These are phyloP conservation scores for Alectura lathami DNA, from an alignment of 2,113 vertebrate genomes.

Conservation along the genomic window DNA sequence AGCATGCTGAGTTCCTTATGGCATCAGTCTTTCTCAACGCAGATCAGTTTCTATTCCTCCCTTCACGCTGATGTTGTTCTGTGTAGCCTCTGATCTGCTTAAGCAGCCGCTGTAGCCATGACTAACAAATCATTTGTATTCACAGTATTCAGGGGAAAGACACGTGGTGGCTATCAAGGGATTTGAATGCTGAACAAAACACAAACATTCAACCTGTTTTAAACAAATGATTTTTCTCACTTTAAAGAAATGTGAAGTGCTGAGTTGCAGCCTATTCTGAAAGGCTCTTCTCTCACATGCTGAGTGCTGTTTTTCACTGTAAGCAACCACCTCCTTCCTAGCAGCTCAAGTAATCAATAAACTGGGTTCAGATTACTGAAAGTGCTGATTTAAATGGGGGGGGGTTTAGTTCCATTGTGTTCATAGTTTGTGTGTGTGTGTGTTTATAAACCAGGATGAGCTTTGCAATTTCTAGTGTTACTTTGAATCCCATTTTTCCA, in stretches of 20 bases:
- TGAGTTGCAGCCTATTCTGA: not conserved
- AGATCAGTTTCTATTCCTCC: not conserved
- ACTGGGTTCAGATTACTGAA: not conserved
- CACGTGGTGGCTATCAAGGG: not conserved
- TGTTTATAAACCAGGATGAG: not conserved
- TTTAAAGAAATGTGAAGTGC: not conserved
- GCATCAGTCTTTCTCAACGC: not conserved
- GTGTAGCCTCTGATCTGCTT: not conserved
- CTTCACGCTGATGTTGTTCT: not conserved
- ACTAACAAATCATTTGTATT: not conserved
- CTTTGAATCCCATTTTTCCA: not conserved
- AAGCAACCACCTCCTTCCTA: not conserved
- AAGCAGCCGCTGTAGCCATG: not conserved
- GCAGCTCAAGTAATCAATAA: slow-evolving; percentile 11
- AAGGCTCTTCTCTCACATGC: not conserved
- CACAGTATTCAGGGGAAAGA: not conserved
- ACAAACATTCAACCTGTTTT: not conserved
- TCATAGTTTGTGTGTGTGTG: not conserved
- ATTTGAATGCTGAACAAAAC: not conserved
- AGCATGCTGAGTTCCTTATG: not conserved
- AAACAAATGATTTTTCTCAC: not conserved
- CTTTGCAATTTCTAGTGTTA: not conserved
- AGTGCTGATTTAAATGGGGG: not conserved
- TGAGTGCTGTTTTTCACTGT: not conserved
- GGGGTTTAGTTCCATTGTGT: not conserved